phyloP scores from a whole-genome alignment of 2,797 vertebrate genomes.

The Buceros bicornis region DNA sequence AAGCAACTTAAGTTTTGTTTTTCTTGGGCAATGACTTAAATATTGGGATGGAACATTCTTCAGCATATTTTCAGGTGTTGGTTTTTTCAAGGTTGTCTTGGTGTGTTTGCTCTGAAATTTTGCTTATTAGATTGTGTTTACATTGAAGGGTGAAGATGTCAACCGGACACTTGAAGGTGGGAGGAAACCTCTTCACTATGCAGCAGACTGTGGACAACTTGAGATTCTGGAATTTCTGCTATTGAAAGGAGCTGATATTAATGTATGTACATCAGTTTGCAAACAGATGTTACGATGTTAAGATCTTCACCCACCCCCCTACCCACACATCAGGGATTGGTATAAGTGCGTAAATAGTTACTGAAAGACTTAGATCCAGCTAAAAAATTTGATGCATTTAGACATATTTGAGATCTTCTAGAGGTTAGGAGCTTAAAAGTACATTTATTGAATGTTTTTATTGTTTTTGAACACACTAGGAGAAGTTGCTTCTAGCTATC shows the following conservation, averaged over 20 bases:
- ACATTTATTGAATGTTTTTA: background rate
- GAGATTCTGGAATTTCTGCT: slow-evolving; percentile 92
- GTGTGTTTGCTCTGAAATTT: background rate
- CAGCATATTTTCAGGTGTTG: background rate
- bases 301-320: background rate
- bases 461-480: background rate
- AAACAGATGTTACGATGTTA: background rate
- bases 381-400: background rate
- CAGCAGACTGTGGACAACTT: slow-evolving; percentile 91
- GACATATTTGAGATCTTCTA: background rate
- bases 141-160: slow-evolving; percentile 88
- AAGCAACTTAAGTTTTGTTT: background rate
- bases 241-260: slow-evolving; percentile 93
- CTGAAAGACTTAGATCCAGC: background rate
- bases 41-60: background rate
- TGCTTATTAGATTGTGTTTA: slow-evolving; percentile 18
- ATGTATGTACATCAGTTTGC: slow-evolving; percentile 83
- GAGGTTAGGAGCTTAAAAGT: background rate
- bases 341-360: background rate
- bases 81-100: background rate
- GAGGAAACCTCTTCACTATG: slow-evolving; percentile 93
- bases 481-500: background rate
- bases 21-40: background rate
- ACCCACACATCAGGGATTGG: rapidly evolving
- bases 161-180: slow-evolving; percentile 90